Percentiles rank a stretch among this genome's conserved stretches.
phyloP scores from a whole-genome alignment of 2,888 invertebrate genomes.

The Drosophila limbata region DNA sequence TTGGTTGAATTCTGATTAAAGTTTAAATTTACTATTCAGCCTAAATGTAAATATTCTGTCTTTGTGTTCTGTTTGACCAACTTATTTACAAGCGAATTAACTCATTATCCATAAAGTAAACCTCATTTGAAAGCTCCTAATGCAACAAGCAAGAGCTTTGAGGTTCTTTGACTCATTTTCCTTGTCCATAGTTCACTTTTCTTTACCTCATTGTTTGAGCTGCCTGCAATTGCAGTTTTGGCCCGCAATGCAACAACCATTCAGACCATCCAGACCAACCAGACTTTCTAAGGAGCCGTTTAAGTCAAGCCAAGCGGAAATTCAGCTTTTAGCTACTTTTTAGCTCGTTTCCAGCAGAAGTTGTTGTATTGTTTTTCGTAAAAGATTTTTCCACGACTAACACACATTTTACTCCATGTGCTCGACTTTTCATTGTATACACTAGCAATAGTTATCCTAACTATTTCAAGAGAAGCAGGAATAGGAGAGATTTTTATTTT shows the following conservation, averaged over 20 bases:
- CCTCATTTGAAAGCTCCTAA: constrained; percentile 73
- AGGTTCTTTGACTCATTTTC: constrained; percentile 35
- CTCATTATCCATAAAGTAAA: constrained; percentile 80
- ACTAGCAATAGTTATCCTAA: neutral
- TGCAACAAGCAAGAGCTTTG: constrained; percentile 62
- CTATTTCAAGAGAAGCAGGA: neutral
- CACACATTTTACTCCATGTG: constrained; percentile 68
- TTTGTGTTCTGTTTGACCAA: constrained; percentile 50
- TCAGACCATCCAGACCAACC: constrained; percentile 33
- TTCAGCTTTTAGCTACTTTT: constrained; percentile 80
- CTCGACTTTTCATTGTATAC: constrained; percentile 29
- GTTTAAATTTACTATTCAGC: constrained; percentile 16
- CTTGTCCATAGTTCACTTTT: constrained; percentile 49
- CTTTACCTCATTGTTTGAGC: constrained; percentile 60
- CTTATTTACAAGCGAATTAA: constrained; percentile 79
- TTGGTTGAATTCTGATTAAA: constrained; percentile 11
- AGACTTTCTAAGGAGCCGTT: constrained; percentile 40
- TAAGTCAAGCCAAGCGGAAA: constrained; percentile 79
- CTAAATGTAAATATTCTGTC: neutral
- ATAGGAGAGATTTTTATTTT: neutral
- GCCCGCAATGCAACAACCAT: constrained; percentile 57
- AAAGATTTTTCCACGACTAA: constrained; percentile 69
- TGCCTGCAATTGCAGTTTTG: constrained; percentile 56
- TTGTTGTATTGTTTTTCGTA: constrained; percentile 53
- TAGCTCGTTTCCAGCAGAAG: constrained; percentile 63